phyloP scores from a whole-genome alignment of 2,797 vertebrate species.

The Phylloscopus collybita region DNA sequence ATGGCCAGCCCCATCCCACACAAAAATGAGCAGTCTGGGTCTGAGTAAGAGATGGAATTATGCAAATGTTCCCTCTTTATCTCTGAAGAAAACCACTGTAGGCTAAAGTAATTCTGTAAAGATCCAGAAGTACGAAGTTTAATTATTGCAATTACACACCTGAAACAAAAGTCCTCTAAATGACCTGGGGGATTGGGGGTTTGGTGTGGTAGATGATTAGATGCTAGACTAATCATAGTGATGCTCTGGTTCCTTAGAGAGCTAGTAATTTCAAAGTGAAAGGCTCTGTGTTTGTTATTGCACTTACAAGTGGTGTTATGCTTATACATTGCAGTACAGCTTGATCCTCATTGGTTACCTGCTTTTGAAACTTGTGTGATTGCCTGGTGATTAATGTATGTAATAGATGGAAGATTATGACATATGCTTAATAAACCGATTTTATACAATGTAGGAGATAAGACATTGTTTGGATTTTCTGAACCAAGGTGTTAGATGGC shows the following conservation, averaged over 20 bases:
- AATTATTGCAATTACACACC: neutral
- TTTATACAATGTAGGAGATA: neutral
- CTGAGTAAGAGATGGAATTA: neutral
- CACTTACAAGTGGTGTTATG: neutral
- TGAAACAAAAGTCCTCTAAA: neutral
- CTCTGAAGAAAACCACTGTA: neutral
- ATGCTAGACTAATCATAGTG: neutral
- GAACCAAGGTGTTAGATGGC: neutral
- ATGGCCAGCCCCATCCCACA: neutral
- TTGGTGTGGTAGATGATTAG: neutral
- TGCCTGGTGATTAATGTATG: neutral
- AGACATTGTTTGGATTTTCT: neutral
- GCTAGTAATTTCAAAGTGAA: neutral
- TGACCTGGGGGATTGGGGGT: neutral
- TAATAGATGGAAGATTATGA: neutral
- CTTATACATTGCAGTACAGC: neutral
- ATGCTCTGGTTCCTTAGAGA: neutral
- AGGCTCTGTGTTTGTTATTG: fast-evolving
- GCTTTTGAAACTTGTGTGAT: neutral
- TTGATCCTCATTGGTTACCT: neutral
- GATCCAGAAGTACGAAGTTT: neutral
- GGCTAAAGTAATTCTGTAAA: neutral
- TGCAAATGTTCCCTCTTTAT: neutral
- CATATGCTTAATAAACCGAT: neutral
- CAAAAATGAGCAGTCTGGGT: neutral